phyloP scores from a whole-genome alignment of 2,113 vertebrate genomes.

The Seriola rivoliana region DNA sequence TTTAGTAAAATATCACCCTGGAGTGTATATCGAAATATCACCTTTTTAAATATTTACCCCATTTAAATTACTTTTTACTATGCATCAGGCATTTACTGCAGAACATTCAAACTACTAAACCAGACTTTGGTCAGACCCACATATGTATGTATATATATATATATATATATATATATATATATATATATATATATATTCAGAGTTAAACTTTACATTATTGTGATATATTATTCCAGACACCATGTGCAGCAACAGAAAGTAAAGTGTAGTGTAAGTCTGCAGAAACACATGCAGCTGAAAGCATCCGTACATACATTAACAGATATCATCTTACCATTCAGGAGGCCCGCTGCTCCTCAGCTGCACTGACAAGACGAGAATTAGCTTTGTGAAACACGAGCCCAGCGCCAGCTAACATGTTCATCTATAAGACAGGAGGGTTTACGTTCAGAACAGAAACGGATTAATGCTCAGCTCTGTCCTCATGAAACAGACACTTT shows the following conservation, averaged over 20 bases:
- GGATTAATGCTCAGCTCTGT: neutral
- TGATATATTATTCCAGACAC: constrained; percentile 11
- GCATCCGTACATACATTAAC: constrained; percentile 46
- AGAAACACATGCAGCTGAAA: constrained; percentile 2
- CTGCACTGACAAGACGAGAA: constrained; percentile 6
- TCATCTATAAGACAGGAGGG: neutral
- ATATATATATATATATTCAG: too few relatives aligned
- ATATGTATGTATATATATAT: too few relatives aligned
- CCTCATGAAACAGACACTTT: neutral
- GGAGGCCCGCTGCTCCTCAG: constrained; percentile 41
- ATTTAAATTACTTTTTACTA: neutral
- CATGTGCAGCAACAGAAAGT: neutral
- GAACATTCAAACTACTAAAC: constrained; percentile 13
- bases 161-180: too few relatives aligned
- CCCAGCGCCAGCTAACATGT: constrained; percentile 10
- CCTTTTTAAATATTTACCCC: constrained; percentile 22
- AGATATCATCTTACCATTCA: constrained; percentile 54
- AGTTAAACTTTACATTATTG: constrained; percentile 2
- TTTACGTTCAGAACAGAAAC: neutral
- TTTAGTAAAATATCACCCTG: constrained; percentile 40
- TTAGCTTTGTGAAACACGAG: constrained; percentile 43
- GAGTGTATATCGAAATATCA: neutral
- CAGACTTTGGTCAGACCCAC: neutral
- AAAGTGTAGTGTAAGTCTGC: neutral
- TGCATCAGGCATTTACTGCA: neutral